Evolutionary conservation across 2,797 vertebrate species (phyloP).

Genomic region (Phataginus tetradactyla): DNA sequence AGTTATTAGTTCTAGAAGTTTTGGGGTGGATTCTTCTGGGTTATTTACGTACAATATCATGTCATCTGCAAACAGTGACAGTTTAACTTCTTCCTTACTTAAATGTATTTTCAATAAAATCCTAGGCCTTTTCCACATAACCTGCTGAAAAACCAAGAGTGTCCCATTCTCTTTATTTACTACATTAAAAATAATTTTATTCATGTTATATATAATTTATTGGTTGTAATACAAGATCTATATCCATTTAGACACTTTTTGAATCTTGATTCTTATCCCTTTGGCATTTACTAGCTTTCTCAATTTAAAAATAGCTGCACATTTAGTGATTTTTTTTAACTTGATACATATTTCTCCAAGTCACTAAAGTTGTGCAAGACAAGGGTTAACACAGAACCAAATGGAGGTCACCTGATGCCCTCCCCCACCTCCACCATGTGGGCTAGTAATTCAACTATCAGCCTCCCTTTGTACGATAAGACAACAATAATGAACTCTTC

Average conservation of each 20-base stretch:
- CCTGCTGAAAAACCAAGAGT: neutral
- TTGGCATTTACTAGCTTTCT: neutral
- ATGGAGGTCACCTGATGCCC: too few species aligned
- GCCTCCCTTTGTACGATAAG: neutral
- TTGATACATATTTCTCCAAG: neutral
- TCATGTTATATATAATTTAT: neutral
- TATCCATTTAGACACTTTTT: neutral
- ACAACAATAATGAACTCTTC: neutral
- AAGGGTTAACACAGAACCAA: neutral
- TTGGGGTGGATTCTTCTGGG: too few species aligned
- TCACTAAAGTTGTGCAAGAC: neutral
- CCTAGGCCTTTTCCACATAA: neutral
- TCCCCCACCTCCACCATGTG: neutral
- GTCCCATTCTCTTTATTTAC: neutral
- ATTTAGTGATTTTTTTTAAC: neutral
- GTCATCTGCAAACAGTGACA: too few species aligned
- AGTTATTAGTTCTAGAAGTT: too few species aligned
- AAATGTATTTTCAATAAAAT: neutral
- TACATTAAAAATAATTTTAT: neutral
- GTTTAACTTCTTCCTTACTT: neutral
- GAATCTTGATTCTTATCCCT: neutral
- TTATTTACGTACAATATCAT: too few species aligned
- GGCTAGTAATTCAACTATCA: neutral
- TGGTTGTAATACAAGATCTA: neutral
- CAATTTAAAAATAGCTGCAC: neutral